Base-by-base conservation (phyloP, 2,888 invertebrate genomes). In the Drosophila emarginata region DNA sequence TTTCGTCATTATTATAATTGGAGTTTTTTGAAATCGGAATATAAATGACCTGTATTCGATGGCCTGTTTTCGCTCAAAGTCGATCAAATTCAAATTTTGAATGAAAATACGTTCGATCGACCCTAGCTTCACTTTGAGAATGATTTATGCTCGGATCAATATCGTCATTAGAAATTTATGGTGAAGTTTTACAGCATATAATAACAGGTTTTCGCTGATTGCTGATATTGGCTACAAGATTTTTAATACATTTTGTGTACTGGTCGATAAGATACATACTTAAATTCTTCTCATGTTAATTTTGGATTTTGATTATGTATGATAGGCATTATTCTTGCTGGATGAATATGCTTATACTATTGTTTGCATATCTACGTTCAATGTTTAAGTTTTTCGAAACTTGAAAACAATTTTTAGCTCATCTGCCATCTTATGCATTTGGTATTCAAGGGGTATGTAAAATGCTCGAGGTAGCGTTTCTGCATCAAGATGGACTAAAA, bases 401-500 rank as follows among this genome's bases (percentile, higher is more conserved):
- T 45, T 15, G 40, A 39, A 40, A 40, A n/a, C n/a, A 14, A 7
- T 40, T 40, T 37, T 1, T 39, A 39, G 57, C 21, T 45, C 45
- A 21, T 45, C 45, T 45, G 9, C 3, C 32, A 32, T 32, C 21
- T n/a, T n/a, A n/a, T n/a, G n/a, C 12, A 9, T 32, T 1, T 9
- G 12, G 45, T 45, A 21, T 21, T 18, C 45, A 45, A 18, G 15
- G 40, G 40, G 9, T 7, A 66, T 40, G 51, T 26, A 61, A 54
- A 75, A 2, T 59, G 80, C 86, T 83, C 14, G 72, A 51, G 88
- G 85, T 76, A 79, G 80, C 86, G 86, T 87, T 87, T 85, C 88
- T 79, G 76, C 73, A 85, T 85, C 85, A 87, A 85, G 85, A 85
- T 85, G 74, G 76, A 52, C 63, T 57, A 51, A 69, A 70, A 83